phyloP scores from a whole-genome alignment of 1,140 invertebrate genomes.

The Metaphire vulgaris region DNA sequence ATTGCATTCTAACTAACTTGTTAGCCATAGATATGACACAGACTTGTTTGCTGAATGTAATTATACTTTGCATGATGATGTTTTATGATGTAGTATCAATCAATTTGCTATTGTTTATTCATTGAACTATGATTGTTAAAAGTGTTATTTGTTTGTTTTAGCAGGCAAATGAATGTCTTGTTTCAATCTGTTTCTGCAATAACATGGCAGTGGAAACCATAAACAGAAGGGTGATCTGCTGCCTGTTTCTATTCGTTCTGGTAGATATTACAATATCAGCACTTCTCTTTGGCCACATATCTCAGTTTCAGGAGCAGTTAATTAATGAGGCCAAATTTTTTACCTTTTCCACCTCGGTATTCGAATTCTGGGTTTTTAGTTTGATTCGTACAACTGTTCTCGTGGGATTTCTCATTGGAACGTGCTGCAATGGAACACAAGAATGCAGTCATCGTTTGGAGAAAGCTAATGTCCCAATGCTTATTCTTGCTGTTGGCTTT shows the following conservation, averaged over 20 bases:
- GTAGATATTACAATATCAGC: constrained; percentile 1
- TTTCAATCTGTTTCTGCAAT: too few species aligned
- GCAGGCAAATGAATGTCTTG: too few species aligned
- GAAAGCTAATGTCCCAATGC: not conserved
- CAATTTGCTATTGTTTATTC: too few species aligned
- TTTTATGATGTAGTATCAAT: too few species aligned
- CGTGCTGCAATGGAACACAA: not conserved
- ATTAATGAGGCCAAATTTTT: not conserved
- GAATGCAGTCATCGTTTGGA: not conserved
- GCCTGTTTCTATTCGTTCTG: not conserved
- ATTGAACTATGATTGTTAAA: too few species aligned
- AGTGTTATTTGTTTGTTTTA: too few species aligned
- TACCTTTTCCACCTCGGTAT: constrained; percentile 10
- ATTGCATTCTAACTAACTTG: too few species aligned
- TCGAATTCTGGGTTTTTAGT: constrained; percentile 21
- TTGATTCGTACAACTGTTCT: not conserved
- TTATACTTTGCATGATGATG: too few species aligned
- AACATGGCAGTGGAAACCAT: constrained; percentile 7
- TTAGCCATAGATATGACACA: too few species aligned
- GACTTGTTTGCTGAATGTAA: too few species aligned
- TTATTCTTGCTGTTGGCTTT: not conserved
- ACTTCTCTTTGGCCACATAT: constrained; percentile 4
- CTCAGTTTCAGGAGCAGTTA: not conserved
- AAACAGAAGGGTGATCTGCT: constrained; percentile 4
- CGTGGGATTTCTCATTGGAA: constrained; percentile 11